These are phyloP conservation scores for Platichthys stellatus DNA, from an alignment of 2,113 vertebrate genomes.

Conservation along the genomic window DNA sequence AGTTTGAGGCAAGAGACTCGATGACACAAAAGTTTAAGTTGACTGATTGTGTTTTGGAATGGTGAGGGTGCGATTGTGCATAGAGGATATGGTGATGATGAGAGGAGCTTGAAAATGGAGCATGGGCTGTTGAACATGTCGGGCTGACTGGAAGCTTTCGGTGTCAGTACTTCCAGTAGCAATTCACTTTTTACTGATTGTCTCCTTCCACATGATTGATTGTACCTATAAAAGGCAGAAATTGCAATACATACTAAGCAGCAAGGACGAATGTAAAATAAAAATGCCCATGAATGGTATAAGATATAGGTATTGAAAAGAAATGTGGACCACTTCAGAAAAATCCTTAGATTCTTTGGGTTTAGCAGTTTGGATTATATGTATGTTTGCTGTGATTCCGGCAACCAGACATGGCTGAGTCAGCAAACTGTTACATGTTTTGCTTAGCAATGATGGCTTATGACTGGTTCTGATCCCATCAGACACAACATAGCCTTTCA, in stretches of 20 bases:
- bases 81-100: conserved; percentile 50
- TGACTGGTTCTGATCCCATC: background rate
- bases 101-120: conserved; percentile 25
- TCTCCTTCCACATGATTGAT: conserved; percentile 72
- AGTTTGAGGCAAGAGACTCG: conserved; percentile 62
- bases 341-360: background rate
- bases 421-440: background rate
- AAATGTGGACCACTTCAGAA: conserved; percentile 4
- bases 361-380: background rate
- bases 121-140: conserved; percentile 46
- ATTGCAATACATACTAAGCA: conserved; percentile 68
- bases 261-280: conserved; percentile 11
- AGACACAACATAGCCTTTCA: background rate
- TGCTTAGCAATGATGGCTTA: background rate
- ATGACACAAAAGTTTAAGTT: conserved; percentile 75
- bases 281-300: conserved; percentile 11
- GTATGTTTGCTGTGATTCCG: background rate
- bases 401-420: background rate
- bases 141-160: conserved; percentile 38
- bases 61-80: conserved; percentile 43
- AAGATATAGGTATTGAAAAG: conserved; percentile 20
- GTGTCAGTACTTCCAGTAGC: conserved; percentile 34
- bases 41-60: conserved; percentile 76
- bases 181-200: conserved; percentile 61
- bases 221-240: conserved; percentile 50